Base-by-base conservation (phyloP, 2,797 vertebrate genomes). In the Petrocephalus schoutedeni region DNA sequence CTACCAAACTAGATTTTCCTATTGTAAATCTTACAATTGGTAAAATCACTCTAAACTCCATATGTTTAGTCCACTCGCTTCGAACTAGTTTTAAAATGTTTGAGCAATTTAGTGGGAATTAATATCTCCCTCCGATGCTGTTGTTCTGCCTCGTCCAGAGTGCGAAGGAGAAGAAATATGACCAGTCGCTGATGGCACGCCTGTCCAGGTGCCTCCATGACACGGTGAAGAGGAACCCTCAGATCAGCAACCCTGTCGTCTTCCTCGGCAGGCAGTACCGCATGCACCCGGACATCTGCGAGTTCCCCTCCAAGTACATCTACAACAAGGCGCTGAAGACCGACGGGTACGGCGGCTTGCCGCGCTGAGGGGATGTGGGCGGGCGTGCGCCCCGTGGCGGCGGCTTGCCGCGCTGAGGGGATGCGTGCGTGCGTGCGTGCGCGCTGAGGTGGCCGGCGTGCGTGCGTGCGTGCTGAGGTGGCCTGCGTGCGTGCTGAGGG, bases 281-380 rank as follows among this genome's bases (percentile, higher is more conserved):
- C 74, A 97, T 97, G 97, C 97, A 97, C 89, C 97, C 97, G 0
- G 95, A 97, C 87, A 97, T 97, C 91, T 97, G 96, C 84, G 92
- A 95, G 89, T 97, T 97, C 90, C 97, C 97, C 0, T 96, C 97
- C 84, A 95, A 91, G 23, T 95, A 97, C 0, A 89, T 97, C 77
- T 97, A 97, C 85, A 92, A 92, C 58, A 94, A 83, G 12, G 87
- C 16, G 32, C 91, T 97, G 2, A 95, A 92, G 84, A 97, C 95
- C 1, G 95, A 96, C 89, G 91, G n/a, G 97, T 97, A 90, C 16
- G 94, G 89, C 71, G n/a, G 14, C 32, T 19, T 19, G 36, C 32
- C 19, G 56, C 10, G 56, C 4, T 64, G 45, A 19, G 49, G 21
- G 21, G 74, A 28, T 71, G 32, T 0, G 36, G 36, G 36, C 1